A percentile compares a stretch with the other conserved stretches of the same genome.
Evolutionary conservation across 2,888 invertebrate genomes (phyloP).

Genomic region (Oscheius sp.): DNA sequence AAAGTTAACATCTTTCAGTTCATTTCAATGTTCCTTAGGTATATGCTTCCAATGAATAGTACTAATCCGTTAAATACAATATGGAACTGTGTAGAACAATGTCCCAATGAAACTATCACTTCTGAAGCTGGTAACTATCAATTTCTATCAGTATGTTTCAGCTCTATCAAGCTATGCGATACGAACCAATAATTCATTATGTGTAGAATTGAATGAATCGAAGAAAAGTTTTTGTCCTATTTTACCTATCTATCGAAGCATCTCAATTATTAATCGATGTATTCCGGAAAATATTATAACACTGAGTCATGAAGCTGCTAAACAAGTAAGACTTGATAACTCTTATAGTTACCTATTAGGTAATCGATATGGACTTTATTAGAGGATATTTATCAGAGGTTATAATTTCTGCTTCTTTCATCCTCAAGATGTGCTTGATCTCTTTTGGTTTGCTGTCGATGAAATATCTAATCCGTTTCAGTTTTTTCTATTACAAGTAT

Average conservation of each 20-base stretch:
- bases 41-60: constrained; percentile 29
- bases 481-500: constrained; percentile 14
- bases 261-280: constrained; percentile 22
- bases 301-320: constrained; percentile 15
- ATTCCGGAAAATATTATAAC: constrained; percentile 29
- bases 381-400: constrained; percentile 24
- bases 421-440: constrained; percentile 24
- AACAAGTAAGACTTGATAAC: constrained; percentile 5
- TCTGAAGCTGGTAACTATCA: background rate
- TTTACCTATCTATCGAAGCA: constrained; percentile 24
- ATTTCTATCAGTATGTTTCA: too few relatives aligned
- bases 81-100: constrained; percentile 28
- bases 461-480: background rate
- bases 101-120: constrained; percentile 12
- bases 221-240: constrained; percentile 11
- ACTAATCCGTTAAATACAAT: constrained; percentile 27
- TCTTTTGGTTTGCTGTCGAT: constrained; percentile 6
- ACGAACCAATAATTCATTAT: constrained; percentile 11
- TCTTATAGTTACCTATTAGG: background rate
- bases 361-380: constrained; percentile 31
- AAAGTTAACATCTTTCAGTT: background rate
- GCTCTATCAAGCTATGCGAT: background rate
- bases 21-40: background rate
- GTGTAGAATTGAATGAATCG: background rate
- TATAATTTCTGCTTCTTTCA: constrained; percentile 9